These are phyloP conservation scores for Brachycybe producta DNA, from an alignment of 2,888 invertebrate species.

Conservation along the genomic window DNA sequence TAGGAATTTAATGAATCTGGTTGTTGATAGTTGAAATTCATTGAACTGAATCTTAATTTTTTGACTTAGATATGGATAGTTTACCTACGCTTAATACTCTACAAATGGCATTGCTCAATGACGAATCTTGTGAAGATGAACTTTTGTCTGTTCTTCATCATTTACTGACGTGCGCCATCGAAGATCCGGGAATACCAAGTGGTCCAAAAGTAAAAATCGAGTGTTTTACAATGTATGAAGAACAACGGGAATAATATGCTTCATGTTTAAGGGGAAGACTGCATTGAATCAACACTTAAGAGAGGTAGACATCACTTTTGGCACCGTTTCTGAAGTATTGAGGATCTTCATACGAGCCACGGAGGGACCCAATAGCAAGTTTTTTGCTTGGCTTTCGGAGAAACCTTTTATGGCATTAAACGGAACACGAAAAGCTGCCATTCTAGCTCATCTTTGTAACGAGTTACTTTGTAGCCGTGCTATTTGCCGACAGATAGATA, in stretches of 20 bases:
- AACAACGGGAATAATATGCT: not conserved
- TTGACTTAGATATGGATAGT: constrained; percentile 57
- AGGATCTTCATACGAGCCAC: constrained; percentile 82
- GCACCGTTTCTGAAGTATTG: constrained; percentile 80
- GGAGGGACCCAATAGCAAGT: constrained; percentile 33
- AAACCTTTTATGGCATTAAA: constrained; percentile 74
- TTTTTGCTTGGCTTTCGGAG: constrained; percentile 60
- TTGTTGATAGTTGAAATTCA: constrained; percentile 3
- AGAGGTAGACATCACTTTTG: constrained; percentile 73
- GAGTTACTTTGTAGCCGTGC: constrained; percentile 87
- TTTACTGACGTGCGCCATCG: constrained; percentile 77
- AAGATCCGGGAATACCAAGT: constrained; percentile 59
- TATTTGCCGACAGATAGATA: constrained; percentile 72
- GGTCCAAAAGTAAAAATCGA: constrained; percentile 15
- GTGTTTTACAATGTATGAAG: not conserved
- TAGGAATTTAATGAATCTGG: constrained; percentile 37
- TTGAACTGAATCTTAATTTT: not conserved
- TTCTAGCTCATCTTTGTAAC: constrained; percentile 83
- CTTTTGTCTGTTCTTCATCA: constrained; percentile 76
- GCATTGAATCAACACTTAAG: constrained; percentile 72
- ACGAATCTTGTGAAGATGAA: constrained; percentile 60
- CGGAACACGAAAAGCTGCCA: constrained; percentile 72
- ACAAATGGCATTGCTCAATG: constrained; percentile 69
- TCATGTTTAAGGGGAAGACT: constrained; percentile 53
- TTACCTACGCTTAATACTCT: constrained; percentile 74